phyloP scores from a whole-genome alignment of 2,888 invertebrate genomes.

The Synergus umbraculus region DNA sequence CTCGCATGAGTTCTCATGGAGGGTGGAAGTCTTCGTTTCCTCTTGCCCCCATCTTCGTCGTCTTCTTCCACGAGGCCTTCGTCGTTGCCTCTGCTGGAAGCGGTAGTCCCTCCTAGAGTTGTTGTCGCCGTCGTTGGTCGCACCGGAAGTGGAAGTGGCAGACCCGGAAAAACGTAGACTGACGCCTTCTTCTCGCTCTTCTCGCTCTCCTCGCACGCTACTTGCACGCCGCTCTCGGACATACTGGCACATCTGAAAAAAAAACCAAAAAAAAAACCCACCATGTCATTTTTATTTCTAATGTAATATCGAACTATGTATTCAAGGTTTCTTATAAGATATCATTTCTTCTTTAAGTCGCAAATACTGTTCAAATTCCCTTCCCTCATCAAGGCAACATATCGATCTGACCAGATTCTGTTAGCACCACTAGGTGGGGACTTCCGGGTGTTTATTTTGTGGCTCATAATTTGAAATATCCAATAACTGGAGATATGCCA shows the following conservation, averaged over 20 bases:
- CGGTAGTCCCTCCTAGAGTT: conserved; percentile 53
- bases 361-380: not conserved
- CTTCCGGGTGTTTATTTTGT: not conserved
- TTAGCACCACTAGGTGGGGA: not conserved
- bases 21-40: conserved; percentile 67
- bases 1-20: conserved; percentile 82
- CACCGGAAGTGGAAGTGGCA: conserved; percentile 56
- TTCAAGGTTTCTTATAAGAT: not conserved
- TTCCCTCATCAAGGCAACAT: not conserved
- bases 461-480: not conserved
- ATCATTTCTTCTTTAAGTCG: not conserved
- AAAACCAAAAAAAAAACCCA: not conserved
- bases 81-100: conserved; percentile 38
- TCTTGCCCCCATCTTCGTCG: conserved; percentile 47
- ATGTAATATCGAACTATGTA: not conserved
- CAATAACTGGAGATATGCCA: not conserved
- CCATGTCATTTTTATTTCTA: not conserved
- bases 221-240: conserved; percentile 84
- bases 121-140: conserved; percentile 50
- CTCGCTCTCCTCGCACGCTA: conserved; percentile 72
- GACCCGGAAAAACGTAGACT: conserved; percentile 72
- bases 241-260: conserved; percentile 83
- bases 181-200: conserved; percentile 70
- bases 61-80: conserved; percentile 43
- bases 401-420: not conserved